These are phyloP conservation scores for Sanderia malayensis DNA, from an alignment of 30 jellyfish, hydroid and myxozoan genomes.

Conservation along the genomic window DNA sequence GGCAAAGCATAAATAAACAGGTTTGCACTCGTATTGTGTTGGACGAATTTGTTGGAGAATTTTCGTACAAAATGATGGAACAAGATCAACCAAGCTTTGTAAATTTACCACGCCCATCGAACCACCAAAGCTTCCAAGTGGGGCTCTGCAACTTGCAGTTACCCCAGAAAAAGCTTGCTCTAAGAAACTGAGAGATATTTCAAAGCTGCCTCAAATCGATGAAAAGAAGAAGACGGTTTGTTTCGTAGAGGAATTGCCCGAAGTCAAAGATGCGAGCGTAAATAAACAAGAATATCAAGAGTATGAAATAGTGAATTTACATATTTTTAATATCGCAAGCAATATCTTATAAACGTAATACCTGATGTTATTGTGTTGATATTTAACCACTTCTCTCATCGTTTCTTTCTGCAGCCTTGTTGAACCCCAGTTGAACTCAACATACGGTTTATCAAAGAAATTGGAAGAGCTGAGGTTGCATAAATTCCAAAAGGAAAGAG, in stretches of 20 bases:
- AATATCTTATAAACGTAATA: too few relatives aligned
- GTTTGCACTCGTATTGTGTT: too few relatives aligned
- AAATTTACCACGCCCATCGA: conserved; percentile 12
- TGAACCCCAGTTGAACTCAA: conserved; percentile 65
- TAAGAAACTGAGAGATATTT: neutral
- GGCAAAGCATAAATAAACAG: too few relatives aligned
- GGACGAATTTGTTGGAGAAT: too few relatives aligned
- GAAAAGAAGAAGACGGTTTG: conserved; percentile 32
- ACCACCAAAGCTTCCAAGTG: conserved; percentile 32
- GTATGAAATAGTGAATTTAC: neutral
- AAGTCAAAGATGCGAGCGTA: neutral
- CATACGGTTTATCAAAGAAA: conserved; percentile 36
- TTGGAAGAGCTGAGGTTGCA: conserved; percentile 31
- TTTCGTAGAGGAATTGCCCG: neutral
- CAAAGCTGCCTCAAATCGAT: neutral
- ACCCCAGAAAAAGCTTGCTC: conserved; percentile 46
- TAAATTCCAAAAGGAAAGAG: conserved; percentile 2
- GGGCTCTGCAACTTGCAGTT: conserved; percentile 33
- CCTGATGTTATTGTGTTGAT: too few relatives aligned
- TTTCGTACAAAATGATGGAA: too few relatives aligned
- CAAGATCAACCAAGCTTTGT: too few relatives aligned
- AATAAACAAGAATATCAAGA: neutral
- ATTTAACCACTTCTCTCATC: too few relatives aligned
- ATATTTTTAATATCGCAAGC: too few relatives aligned
- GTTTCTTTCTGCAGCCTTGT: conserved; percentile 32